Evolutionary conservation across 2,113 vertebrate species (phyloP), one percentile per base, ranked within the genome.

Genomic region (Nicator chloris): DNA sequence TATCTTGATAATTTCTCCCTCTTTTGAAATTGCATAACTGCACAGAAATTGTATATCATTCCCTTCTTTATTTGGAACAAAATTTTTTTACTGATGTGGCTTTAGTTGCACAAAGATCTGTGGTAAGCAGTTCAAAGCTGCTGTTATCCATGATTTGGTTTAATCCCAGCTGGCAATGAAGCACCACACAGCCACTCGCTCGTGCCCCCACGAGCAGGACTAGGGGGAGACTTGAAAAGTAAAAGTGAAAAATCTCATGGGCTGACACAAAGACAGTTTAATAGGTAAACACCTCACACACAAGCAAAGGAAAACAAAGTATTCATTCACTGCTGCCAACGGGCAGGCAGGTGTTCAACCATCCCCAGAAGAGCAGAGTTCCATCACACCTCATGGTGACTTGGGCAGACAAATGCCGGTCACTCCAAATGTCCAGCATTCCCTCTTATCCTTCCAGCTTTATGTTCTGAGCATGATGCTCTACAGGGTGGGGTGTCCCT

Each of bases 131-230:
- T 53, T 94, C 50, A 50, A 71, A 45, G 26, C 22, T 69, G 24
- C n/a, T 86, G 6, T 53, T 77, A 40, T 26, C 35, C 30, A 6
- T 24, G 27, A 33, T 33, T 3, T 33, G 33, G 26, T 28, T 80
- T 42, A 50, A 57, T 37, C 28, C 19, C 44, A 59, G 22, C 44
- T 44, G 51, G 31, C 33, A 65, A 33, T 0, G 1, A 47, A 49
- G 21, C 3, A 6, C 26, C 57, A 27, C 21, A 49, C 4, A 44
- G 44, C 2, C 14, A 37, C 21, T 50, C 0, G 1, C 18, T 44
- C 0, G 0, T 72, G 17, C 27, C 5, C 66, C 15, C 18, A 37
- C 22, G 17, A 35, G 66, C 40, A 57, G 8, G 31, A 8, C 8
- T 27, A 18, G 21, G 35, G 24, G 11, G 18, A 31, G 8, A 64